These are phyloP conservation scores for Ciconia maguari DNA, from an alignment of 2,113 vertebrate species.

Conservation along the genomic window DNA sequence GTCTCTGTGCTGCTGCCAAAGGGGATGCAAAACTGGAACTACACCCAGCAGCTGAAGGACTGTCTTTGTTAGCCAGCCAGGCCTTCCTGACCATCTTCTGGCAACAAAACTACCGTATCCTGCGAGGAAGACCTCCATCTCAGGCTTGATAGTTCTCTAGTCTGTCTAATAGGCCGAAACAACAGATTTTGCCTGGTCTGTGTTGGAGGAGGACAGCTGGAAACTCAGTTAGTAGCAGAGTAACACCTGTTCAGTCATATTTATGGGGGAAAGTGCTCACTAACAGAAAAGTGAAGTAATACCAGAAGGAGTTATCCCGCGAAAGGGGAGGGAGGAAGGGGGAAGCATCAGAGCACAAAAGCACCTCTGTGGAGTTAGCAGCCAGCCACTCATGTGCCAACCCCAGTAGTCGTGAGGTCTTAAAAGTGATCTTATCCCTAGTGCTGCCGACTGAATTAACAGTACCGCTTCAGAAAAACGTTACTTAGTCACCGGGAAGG, in stretches of 20 bases:
- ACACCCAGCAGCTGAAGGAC: constrained; percentile 98
- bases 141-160: constrained; percentile 80
- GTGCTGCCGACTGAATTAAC: constrained; percentile 33
- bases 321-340: neutral
- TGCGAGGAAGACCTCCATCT: constrained; percentile 96
- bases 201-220: constrained; percentile 80
- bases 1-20: constrained; percentile 97
- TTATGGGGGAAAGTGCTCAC: constrained; percentile 76
- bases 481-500: neutral
- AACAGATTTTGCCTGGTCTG: constrained; percentile 81
- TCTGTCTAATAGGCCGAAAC: constrained; percentile 79
- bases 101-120: constrained; percentile 87
- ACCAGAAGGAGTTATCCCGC: constrained; percentile 63
- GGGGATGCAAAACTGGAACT: constrained; percentile 96
- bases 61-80: constrained; percentile 98
- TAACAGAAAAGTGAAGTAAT: constrained; percentile 71
- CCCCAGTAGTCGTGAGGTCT: constrained; percentile 26
- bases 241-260: constrained; percentile 83
- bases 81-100: constrained; percentile 97
- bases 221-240: constrained; percentile 80
- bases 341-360: constrained; percentile 64
- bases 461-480: neutral
- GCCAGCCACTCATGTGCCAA: constrained; percentile 38
- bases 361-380: constrained; percentile 63
- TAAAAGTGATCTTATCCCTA: constrained; percentile 43